Evolutionary conservation across 2,113 vertebrate genomes (phyloP), one percentile per base, ranked within the genome.

Genomic region (Lamprologus callipterus): DNA sequence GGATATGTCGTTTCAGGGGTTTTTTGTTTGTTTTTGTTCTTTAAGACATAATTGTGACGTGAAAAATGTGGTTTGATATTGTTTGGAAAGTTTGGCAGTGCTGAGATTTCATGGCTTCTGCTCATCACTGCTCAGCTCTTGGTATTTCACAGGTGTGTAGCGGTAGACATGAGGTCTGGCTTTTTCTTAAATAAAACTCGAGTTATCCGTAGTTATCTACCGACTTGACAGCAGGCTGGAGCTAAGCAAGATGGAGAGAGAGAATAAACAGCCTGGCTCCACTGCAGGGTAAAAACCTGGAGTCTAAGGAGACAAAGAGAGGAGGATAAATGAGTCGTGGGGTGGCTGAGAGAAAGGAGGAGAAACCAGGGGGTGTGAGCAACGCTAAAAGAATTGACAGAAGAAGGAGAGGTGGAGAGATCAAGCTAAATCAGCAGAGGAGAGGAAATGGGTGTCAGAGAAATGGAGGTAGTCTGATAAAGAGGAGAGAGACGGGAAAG

Each of bases 211-310:
- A 88, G 87, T 93, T 92, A 83, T 91, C 89, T 81, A 49, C n/a
- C 57, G 37, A 86, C 85, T 58, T 95, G 93, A 94, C 94, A 93
- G 91, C 92, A 82, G 89, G 87, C 85, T 87, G 75, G 73, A 84
- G 84, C 87, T 93, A 95, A 95, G 85, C 89, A 94, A 95, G 92
- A 95, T 94, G 87, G 90, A 95, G 91, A 88, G 94, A 89, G 93
- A 91, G 91, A 94, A 94, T 94, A 92, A 95, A 90, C 83, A 81
- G 90, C 26, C 86, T 68, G 33, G 65, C 68, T 89, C 87, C 85
- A 87, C 92, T 91, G 89, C 90, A 87, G 91, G 93, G 84, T 81
- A 57, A 82, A 91, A 87, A 88, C 70, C 88, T 63, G 81, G 51
- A 91, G 88, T 90, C 85, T 89, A 31, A 89, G 82, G 86, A 91